A percentile compares a stretch with the other conserved stretches of the same genome.
Conservation (phyloP, 2,797 vertebrate genomes). For the Rhinophrynus dorsalis region DNA sequence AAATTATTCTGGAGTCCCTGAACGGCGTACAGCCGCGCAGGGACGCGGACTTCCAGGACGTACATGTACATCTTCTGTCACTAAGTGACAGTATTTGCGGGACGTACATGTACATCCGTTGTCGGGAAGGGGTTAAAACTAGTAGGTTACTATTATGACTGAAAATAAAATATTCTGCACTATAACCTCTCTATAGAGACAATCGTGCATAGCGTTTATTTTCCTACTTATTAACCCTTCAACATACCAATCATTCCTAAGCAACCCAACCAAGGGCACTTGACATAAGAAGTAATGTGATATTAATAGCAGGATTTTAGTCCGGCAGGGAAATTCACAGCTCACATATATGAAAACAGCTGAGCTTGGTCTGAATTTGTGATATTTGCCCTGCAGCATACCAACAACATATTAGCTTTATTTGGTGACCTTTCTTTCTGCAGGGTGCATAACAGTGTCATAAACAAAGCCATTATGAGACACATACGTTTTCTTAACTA, state of each 20-base stretch:
- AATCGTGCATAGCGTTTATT: too few relatives aligned
- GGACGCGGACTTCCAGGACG: too few relatives aligned
- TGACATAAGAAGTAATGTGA: slow-evolving; percentile 5
- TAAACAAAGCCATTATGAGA: slow-evolving; percentile 26
- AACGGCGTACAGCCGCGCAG: too few relatives aligned
- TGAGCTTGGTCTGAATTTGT: slow-evolving; percentile 17
- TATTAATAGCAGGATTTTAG: slow-evolving; percentile 27
- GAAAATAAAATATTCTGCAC: too few relatives aligned
- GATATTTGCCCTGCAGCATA: slow-evolving; percentile 24
- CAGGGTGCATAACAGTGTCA: slow-evolving; percentile 1
- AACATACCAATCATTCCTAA: slow-evolving; percentile 14
- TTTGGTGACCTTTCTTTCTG: slow-evolving; percentile 24
- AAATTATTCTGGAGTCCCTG: too few relatives aligned
- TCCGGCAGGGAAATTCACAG: slow-evolving; percentile 17
- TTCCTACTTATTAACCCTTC: not conserved
- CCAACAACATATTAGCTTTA: slow-evolving; percentile 27
- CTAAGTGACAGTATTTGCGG: too few relatives aligned
- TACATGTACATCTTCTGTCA: too few relatives aligned
- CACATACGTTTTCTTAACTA: slow-evolving; percentile 5
- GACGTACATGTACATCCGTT: too few relatives aligned
- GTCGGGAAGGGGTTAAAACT: too few relatives aligned
- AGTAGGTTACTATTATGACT: too few relatives aligned
- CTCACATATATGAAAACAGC: slow-evolving; percentile 16
- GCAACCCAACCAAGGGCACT: slow-evolving; percentile 8
- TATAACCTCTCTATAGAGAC: too few relatives aligned